Base-by-base conservation (phyloP, 2,797 vertebrate species). In the Limosa lapponica region DNA sequence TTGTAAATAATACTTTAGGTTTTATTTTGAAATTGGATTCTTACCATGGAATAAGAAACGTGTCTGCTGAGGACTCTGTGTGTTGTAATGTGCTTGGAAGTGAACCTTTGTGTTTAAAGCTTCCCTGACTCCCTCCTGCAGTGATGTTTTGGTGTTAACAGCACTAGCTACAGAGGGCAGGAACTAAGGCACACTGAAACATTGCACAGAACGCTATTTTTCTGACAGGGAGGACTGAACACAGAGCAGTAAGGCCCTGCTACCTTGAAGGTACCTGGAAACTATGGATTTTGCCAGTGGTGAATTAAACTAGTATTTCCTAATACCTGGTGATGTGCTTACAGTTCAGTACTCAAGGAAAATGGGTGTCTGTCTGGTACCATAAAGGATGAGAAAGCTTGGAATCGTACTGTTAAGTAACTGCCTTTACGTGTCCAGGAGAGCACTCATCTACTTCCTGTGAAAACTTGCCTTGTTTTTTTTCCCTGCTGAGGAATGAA, bases 131-230 rank as follows among this genome's bases (percentile, higher is more conserved):
- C 19, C 18, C 9, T 75, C 24, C 39, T 66, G 46, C 71, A 44
- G 27, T 27, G 7, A 39, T 11, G 23, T 16, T 82, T 17, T 23
- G 57, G 10, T 48, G 32, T 13, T 41, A 28, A 6, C 34, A 44
- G 41, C 8, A 23, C 7, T 15, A 13, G 65, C 32, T 43, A 6
- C 0, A 0, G 24, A 17, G 41, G 62, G 71, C 39, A 36, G 70
- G 16, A 87, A 9, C 34, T 0, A 2, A 10, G 13, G 16, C 79
- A 14, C 13, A 4, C 6, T 9, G 57, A 48, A 64, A 12, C 34
- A 16, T 0, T 15, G 44, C 62, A 41, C 5, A 15, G 14, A 41
- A 8, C 11, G 2, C 28, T 55, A 0, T 3, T 30, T 8, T 51
- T 32, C 55, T 81, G n/a, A 11, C 23, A 10, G 11, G 3, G 23